These are phyloP conservation scores for Diorhabda elongata DNA, from an alignment of 1,140 invertebrate species.

Conservation along the genomic window DNA sequence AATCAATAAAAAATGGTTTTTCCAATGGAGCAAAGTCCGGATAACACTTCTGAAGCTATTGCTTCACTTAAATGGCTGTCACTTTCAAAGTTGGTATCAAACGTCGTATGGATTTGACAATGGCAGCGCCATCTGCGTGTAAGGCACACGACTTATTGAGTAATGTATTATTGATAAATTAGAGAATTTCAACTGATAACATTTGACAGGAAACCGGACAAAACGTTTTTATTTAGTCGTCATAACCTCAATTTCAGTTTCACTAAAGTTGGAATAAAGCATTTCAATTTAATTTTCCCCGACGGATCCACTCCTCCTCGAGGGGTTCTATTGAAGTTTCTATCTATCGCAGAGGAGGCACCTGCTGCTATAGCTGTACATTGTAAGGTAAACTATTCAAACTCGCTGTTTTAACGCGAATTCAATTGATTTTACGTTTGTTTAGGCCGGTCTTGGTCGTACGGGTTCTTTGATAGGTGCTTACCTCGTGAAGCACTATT, in stretches of 20 bases:
- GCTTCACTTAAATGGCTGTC: too few relatives aligned
- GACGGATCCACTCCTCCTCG: constrained; percentile 72
- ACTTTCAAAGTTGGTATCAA: too few relatives aligned
- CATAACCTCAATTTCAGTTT: constrained; percentile 54
- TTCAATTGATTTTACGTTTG: constrained; percentile 7
- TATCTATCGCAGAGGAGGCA: constrained; percentile 66
- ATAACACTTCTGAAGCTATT: too few relatives aligned
- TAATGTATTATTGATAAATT: background rate
- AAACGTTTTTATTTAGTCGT: background rate
- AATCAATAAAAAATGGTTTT: too few relatives aligned
- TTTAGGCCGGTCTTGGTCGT: constrained; percentile 72
- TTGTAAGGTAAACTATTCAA: constrained; percentile 63
- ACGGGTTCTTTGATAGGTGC: constrained; percentile 79
- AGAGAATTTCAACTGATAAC: background rate
- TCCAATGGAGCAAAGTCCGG: too few relatives aligned
- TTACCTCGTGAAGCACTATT: constrained; percentile 81
- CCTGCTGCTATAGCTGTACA: constrained; percentile 76
- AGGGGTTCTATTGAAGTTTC: constrained; percentile 67
- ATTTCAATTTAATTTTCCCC: constrained; percentile 76
- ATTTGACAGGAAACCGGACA: background rate
- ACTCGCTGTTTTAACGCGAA: too few relatives aligned
- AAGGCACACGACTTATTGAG: too few relatives aligned
- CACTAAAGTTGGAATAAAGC: constrained; percentile 66
- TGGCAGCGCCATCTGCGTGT: too few relatives aligned
- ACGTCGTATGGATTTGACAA: too few relatives aligned